Evolutionary conservation across 2,113 vertebrate species (phyloP).

Genomic region (Stigmatopora argus): DNA sequence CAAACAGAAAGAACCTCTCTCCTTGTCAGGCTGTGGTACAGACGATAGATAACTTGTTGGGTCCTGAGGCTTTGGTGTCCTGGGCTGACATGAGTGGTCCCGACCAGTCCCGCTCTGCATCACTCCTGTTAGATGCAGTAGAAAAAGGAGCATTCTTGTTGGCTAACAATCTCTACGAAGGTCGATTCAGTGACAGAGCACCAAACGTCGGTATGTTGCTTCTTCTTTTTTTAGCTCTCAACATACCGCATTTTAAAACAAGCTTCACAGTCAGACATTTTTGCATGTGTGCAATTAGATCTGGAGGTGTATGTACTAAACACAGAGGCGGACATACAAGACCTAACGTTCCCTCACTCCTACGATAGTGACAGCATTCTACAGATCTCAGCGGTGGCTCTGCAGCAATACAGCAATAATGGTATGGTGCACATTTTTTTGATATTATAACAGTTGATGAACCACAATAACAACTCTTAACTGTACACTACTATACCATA

Average conservation of each 20-base stretch:
- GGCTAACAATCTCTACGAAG: conserved; percentile 87
- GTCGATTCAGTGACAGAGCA: conserved; percentile 80
- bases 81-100: conserved; percentile 87
- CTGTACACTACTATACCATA: background rate
- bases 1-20: conserved; percentile 1
- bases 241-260: background rate
- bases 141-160: conserved; percentile 88
- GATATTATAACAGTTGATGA: background rate
- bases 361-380: conserved; percentile 84
- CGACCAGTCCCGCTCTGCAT: conserved; percentile 85
- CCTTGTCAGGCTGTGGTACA: conserved; percentile 82
- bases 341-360: conserved; percentile 86
- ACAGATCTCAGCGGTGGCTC: conserved; percentile 82
- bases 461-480: background rate
- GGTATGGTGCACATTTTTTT: conserved; percentile 66
- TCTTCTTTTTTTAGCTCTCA: background rate
- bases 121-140: conserved; percentile 85
- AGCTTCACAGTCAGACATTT: background rate
- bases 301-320: conserved; percentile 88
- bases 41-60: conserved; percentile 83
- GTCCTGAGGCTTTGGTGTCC: conserved; percentile 80
- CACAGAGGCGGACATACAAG: conserved; percentile 84
- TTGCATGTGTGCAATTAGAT: conserved; percentile 61
- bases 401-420: conserved; percentile 92
- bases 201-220: conserved; percentile 77